A percentile compares a stretch with the other conserved stretches of the same genome.
These are phyloP conservation scores for Zygaena filipendulae DNA, from an alignment of 2,888 invertebrate genomes.

Conservation along the genomic window DNA sequence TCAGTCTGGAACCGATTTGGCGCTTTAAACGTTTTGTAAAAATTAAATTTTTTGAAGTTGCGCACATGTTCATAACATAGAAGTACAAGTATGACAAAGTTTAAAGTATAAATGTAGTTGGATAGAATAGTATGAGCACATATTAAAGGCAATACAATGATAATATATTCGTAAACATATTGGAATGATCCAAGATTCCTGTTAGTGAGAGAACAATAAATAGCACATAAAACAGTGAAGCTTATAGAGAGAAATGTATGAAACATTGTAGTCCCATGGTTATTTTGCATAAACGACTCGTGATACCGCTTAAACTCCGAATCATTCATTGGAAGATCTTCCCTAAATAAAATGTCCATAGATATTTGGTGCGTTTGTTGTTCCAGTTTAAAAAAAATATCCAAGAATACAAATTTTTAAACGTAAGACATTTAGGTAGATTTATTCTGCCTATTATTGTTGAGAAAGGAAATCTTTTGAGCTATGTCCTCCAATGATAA, in stretches of 20 bases:
- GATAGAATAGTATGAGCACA: slow-evolving; percentile 65
- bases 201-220: slow-evolving; percentile 28
- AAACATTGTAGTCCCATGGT: slow-evolving; percentile 59
- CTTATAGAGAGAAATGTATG: slow-evolving; percentile 58
- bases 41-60: slow-evolving; percentile 14
- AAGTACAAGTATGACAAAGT: slow-evolving; percentile 27
- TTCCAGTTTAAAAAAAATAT: no score
- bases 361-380: slow-evolving; percentile 5
- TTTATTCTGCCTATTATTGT: no score
- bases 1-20: slow-evolving; percentile 23
- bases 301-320: slow-evolving; percentile 56
- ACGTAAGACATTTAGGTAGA: no score
- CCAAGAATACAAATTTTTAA: no score
- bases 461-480: no score
- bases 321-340: slow-evolving; percentile 26
- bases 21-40: slow-evolving; percentile 17
- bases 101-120: slow-evolving; percentile 34
- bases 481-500: no score
- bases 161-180: slow-evolving; percentile 63
- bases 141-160: slow-evolving; percentile 66
- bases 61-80: slow-evolving; percentile 22
- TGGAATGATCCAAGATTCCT: slow-evolving; percentile 19
- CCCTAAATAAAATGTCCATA: slow-evolving; percentile 5
- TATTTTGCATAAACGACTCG: slow-evolving; percentile 63
- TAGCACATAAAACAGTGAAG: slow-evolving; percentile 42